Percentiles rank a stretch among this genome's conserved stretches.
These are phyloP conservation scores for Novumbra hubbsi DNA, from an alignment of 2,797 vertebrate genomes.

Conservation along the genomic window DNA sequence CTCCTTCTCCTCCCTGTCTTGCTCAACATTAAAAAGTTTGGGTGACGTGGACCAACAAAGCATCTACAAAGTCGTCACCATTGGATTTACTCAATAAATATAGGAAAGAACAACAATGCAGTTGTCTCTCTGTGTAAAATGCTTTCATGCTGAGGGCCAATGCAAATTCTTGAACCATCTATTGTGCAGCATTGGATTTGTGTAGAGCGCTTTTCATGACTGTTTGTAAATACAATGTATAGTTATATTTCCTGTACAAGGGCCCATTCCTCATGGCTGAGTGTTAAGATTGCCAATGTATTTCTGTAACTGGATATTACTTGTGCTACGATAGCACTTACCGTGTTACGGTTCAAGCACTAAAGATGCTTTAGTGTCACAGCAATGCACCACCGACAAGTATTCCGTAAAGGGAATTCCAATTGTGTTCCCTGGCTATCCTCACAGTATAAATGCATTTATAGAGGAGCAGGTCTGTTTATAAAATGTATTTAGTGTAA, in stretches of 20 bases:
- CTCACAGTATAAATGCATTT: no score
- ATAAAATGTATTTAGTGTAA: not conserved
- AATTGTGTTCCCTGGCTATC: not conserved
- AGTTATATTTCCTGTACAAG: not conserved
- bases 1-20: no score
- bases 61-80: not conserved
- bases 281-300: slow-evolving; percentile 18
- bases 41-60: no score
- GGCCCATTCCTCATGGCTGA: not conserved
- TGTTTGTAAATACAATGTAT: not conserved
- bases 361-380: not conserved
- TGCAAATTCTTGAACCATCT: not conserved
- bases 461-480: not conserved
- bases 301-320: slow-evolving; percentile 18
- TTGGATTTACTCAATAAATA: not conserved
- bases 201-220: not conserved
- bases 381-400: not conserved
- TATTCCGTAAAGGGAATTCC: slow-evolving; percentile 12
- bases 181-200: not conserved
- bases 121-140: slow-evolving; percentile 8
- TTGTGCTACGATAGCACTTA: slow-evolving; percentile 14
- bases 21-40: no score
- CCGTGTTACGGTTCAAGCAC: slow-evolving; percentile 1
- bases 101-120: not conserved
- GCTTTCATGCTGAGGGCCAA: not conserved